These are phyloP conservation scores for Palythoa caribaeorum DNA, from an alignment of 92 coral and sea anemone genomes.

Conservation along the genomic window DNA sequence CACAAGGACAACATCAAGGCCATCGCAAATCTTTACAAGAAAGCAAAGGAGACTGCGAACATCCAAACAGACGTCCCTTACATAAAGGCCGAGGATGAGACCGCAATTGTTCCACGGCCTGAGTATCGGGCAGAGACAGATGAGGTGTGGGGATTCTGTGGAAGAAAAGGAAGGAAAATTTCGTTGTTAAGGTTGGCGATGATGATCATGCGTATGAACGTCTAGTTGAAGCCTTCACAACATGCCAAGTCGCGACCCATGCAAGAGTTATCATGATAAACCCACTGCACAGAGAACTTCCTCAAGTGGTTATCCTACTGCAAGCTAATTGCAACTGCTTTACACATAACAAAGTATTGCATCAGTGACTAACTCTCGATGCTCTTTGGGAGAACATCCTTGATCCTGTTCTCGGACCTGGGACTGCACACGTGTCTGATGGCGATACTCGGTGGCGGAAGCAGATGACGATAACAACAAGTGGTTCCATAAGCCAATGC, in stretches of 20 bases:
- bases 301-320: slow-evolving; percentile 10
- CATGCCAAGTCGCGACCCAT: slow-evolving; percentile 68
- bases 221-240: slow-evolving; percentile 55
- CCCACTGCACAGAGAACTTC: slow-evolving; percentile 60
- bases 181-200: slow-evolving; percentile 58
- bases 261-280: slow-evolving; percentile 69
- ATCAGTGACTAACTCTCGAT: slow-evolving; percentile 15
- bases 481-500: neutral
- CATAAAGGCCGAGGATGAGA: slow-evolving; percentile 71
- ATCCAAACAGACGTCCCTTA: slow-evolving; percentile 46
- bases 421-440: slow-evolving; percentile 26
- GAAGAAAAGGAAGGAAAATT: slow-evolving; percentile 58
- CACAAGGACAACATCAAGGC: slow-evolving; percentile 62
- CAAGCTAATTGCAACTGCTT: slow-evolving; percentile 16
- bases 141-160: slow-evolving; percentile 74
- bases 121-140: slow-evolving; percentile 62
- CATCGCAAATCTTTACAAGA: slow-evolving; percentile 49
- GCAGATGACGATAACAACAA: slow-evolving; percentile 8
- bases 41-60: slow-evolving; percentile 50
- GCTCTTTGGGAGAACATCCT: too few relatives aligned
- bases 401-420: slow-evolving; percentile 70
- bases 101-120: slow-evolving; percentile 64
- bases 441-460: slow-evolving; percentile 50
- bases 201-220: slow-evolving; percentile 62
- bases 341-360: slow-evolving; percentile 21